phyloP scores from a whole-genome alignment of 2,113 vertebrate species.

The Oenanthe oenanthe region DNA sequence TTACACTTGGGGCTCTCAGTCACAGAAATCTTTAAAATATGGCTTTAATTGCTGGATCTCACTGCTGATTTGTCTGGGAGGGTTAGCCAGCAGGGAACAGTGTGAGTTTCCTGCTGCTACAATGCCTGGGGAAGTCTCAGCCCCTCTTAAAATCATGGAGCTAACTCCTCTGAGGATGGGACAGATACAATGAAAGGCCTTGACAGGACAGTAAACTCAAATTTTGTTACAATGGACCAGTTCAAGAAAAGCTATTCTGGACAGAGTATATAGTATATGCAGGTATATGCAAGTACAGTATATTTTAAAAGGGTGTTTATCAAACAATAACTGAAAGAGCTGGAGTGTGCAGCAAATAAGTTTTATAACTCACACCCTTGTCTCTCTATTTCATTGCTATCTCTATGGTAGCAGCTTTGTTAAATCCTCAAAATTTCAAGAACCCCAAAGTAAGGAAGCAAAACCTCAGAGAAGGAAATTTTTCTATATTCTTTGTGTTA shows the following conservation, averaged over 20 bases:
- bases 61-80: not conserved
- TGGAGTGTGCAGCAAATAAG: not conserved
- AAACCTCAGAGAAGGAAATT: not conserved
- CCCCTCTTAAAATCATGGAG: not conserved
- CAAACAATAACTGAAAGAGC: not conserved
- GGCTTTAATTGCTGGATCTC: not conserved
- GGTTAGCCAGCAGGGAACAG: not conserved
- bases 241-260: not conserved
- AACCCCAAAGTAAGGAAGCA: not conserved
- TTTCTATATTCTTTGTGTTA: not conserved
- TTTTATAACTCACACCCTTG: not conserved
- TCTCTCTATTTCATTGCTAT: not conserved
- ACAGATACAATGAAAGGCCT: not conserved
- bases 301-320: not conserved
- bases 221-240: not conserved
- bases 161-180: not conserved
- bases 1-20: not conserved
- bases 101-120: not conserved
- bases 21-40: not conserved
- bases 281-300: not conserved
- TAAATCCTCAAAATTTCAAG: not conserved
- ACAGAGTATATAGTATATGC: not conserved
- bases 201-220: not conserved
- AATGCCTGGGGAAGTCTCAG: fast-evolving
- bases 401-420: not conserved